Percentiles rank a stretch among this genome's conserved stretches.
Evolutionary conservation across 2,113 vertebrate genomes (phyloP).

Genomic region (Tretioscincus oriximinensis): DNA sequence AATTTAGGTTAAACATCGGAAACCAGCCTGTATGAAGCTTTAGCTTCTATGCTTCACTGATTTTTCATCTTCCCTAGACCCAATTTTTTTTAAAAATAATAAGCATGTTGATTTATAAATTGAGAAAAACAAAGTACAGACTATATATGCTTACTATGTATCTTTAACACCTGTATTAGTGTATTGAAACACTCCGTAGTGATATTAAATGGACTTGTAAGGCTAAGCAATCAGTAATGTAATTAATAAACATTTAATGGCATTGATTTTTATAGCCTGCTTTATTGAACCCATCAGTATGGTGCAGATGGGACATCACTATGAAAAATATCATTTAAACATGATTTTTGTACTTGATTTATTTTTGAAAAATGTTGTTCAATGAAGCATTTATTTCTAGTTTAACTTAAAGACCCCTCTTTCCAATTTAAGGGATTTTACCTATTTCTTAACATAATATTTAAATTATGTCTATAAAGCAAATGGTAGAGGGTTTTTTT

Average conservation of each 20-base stretch:
- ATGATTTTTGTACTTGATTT: slow-evolving; percentile 69
- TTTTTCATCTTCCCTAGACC: slow-evolving; percentile 38
- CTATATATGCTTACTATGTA: slow-evolving; percentile 55
- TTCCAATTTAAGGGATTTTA: slow-evolving; percentile 58
- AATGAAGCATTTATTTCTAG: slow-evolving; percentile 72
- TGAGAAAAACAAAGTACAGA: slow-evolving; percentile 47
- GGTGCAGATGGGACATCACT: slow-evolving; percentile 73
- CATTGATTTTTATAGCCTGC: slow-evolving; percentile 71
- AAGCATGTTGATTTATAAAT: slow-evolving; percentile 50
- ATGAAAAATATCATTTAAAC: slow-evolving; percentile 74
- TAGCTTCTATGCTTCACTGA: slow-evolving; percentile 42
- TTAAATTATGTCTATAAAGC: slow-evolving; percentile 52
- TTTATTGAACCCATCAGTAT: slow-evolving; percentile 77
- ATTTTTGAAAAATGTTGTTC: slow-evolving; percentile 72
- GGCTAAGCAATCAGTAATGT: slow-evolving; percentile 63
- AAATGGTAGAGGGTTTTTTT: slow-evolving; percentile 35
- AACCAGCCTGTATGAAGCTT: slow-evolving; percentile 41
- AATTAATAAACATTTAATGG: slow-evolving; percentile 77
- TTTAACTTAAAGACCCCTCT: slow-evolving; percentile 67
- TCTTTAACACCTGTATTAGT: slow-evolving; percentile 57
- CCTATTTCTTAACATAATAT: slow-evolving; percentile 50
- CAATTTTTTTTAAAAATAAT: slow-evolving; percentile 58
- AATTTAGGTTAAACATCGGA: slow-evolving; percentile 52
- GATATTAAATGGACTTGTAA: slow-evolving; percentile 61
- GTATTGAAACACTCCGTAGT: slow-evolving; percentile 50